Evolutionary conservation across 2,113 vertebrate species (phyloP).

Genomic region (Motacilla alba): DNA sequence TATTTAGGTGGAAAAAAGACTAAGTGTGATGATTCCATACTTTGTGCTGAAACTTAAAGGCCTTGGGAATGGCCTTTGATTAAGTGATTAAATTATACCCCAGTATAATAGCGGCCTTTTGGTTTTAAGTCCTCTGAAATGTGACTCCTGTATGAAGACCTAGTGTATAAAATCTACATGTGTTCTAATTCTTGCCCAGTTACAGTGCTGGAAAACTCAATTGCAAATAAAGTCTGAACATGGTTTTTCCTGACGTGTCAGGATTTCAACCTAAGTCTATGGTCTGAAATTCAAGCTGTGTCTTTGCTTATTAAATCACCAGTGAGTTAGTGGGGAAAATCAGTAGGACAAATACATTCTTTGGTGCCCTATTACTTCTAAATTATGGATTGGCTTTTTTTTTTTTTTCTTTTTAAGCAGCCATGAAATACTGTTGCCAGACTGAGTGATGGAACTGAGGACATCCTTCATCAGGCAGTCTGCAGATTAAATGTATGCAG

Average conservation of each 20-base stretch:
- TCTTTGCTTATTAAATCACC: not conserved
- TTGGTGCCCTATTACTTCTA: not conserved
- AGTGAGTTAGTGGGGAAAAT: not conserved
- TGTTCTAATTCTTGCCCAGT: not conserved
- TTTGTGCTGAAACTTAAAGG: not conserved
- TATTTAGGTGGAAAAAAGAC: not conserved
- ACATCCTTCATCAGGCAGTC: not conserved
- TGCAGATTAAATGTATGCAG: not conserved
- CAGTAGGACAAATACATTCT: not conserved
- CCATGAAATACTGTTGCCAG: not conserved
- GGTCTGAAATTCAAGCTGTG: not conserved
- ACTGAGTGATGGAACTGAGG: not conserved
- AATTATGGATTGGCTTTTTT: not conserved
- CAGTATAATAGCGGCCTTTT: not conserved
- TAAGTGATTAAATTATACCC: not conserved
- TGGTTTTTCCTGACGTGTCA: not conserved
- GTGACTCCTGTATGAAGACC: not conserved
- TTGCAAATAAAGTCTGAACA: not conserved
- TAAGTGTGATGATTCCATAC: not conserved
- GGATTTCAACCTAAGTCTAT: not conserved
- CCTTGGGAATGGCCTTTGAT: not conserved
- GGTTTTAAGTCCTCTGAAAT: not conserved
- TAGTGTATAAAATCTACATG: not conserved
- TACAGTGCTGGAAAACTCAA: not conserved
- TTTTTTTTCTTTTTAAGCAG: not conserved